Base-by-base conservation (phyloP, 2,797 vertebrate genomes). In the Enteromius argenteus region DNA sequence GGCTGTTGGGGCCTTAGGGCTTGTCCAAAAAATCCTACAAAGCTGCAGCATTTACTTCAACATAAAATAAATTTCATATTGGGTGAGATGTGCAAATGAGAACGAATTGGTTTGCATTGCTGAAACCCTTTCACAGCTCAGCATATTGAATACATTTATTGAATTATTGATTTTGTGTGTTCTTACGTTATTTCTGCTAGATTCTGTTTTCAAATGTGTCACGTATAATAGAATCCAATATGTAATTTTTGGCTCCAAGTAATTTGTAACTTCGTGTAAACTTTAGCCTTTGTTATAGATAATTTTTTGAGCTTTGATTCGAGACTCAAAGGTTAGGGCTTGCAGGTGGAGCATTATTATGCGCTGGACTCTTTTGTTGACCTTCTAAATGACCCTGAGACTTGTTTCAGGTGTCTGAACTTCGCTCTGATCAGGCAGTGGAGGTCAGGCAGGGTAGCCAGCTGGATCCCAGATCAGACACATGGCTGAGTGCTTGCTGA, bases 401-500 rank as follows among this genome's bases (percentile, higher is more conserved):
- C 79, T 49, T 72, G 71, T 69, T 67, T 67, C 51, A 66, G 68
- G 81, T 66, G 35, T 53, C 51, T 46, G 81, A 69, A 37, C 58
- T 68, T 35, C 7, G 68, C 76, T 72, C 66, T 46, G 51, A 44
- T 72, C 62, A 32, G 71, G 62, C 64, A 37, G 67, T 19, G 21
- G 19, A 68, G 79, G 49, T 75, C 46, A 75, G 78, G 66, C 73
- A 56, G 67, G 39, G n/a, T 62, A 71, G 64, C 73, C 82, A 80
- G 77, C 80, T 81, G 77, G 69, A 76, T 75, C 60, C 69, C 27
- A 15, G 23, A 72, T 53, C 80, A 53, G 66, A 81, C 58, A 17
- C 76, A 32, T 17, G 81, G 72, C 53, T 23, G 53, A 76, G 58
- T 13, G 84, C 27, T 77, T 42, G 75, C 60, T 64, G 85, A 89